Percentiles rank a stretch among this genome's conserved stretches.
phyloP scores from a whole-genome alignment of 2,888 invertebrate species.

The Stramonita haemastoma region DNA sequence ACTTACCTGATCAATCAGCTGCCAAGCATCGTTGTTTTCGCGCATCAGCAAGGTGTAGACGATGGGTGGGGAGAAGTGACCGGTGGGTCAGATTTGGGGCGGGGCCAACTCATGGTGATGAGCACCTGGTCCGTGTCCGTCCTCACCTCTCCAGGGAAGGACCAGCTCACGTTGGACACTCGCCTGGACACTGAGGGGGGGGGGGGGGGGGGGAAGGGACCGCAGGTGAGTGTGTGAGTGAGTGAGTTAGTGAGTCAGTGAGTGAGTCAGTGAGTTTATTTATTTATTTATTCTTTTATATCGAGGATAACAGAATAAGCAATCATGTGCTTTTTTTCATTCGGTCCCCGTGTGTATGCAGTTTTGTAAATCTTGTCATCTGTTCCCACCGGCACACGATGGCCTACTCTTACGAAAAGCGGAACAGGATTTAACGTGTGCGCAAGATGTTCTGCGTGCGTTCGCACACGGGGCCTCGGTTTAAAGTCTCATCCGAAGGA shows the following conservation, averaged over 20 bases:
- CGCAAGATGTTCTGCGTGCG: too few relatives aligned
- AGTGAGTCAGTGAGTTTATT: not conserved
- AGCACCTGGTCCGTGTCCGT: constrained; percentile 13
- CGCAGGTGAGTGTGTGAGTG: not conserved
- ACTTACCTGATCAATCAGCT: constrained; percentile 33
- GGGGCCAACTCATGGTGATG: constrained; percentile 33
- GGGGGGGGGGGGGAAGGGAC: not conserved
- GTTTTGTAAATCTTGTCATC: too few relatives aligned
- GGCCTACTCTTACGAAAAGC: too few relatives aligned
- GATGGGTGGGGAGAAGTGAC: constrained; percentile 27
- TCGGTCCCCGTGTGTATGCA: too few relatives aligned
- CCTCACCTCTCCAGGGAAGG: constrained; percentile 13
- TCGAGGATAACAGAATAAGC: too few relatives aligned
- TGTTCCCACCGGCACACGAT: too few relatives aligned
- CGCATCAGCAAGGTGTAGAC: constrained; percentile 39
- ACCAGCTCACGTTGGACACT: constrained; percentile 1
- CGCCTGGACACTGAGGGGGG: not conserved
- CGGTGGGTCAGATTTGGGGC: not conserved
- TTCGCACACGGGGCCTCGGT: too few relatives aligned
- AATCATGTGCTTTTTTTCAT: too few relatives aligned
- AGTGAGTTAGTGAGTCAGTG: not conserved
- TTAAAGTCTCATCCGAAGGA: too few relatives aligned
- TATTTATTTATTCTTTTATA: too few relatives aligned
- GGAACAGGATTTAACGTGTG: too few relatives aligned
- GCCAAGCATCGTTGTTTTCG: constrained; percentile 37